Conservation (phyloP, 2,113 vertebrate genomes). For the Illadopsis cleaveri region DNA sequence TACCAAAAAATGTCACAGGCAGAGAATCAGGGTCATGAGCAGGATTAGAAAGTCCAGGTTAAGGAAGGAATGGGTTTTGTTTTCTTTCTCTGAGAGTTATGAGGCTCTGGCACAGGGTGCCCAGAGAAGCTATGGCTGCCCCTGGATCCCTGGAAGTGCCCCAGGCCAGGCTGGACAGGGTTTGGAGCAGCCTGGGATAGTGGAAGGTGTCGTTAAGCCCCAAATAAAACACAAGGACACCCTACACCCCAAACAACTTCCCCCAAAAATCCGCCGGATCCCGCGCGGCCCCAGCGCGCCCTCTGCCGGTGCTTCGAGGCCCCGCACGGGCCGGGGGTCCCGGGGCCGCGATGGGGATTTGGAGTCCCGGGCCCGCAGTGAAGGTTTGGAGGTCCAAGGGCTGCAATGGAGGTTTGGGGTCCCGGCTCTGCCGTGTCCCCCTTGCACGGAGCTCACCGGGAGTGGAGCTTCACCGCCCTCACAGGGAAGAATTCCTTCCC, state of each 20-base stretch:
- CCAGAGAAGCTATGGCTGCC: not conserved
- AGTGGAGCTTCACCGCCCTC: too few species aligned
- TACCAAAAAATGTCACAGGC: not conserved
- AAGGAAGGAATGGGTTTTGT: not conserved
- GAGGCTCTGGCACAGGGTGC: rapidly evolving
- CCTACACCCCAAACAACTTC: not conserved
- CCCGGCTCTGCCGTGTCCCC: rapidly evolving
- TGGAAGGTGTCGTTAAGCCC: not conserved
- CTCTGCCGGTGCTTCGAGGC: not conserved
- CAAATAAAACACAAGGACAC: too few species aligned
- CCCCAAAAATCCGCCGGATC: not conserved
- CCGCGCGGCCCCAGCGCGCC: not conserved
- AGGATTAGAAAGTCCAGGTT: not conserved
- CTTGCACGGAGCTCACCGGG: rapidly evolving
- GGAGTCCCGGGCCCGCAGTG: too few species aligned
- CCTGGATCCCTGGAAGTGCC: not conserved
- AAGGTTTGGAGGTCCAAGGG: not conserved
- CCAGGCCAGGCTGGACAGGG: rapidly evolving
- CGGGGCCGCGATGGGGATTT: not conserved
- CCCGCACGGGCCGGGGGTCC: not conserved
- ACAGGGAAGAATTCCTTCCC: not conserved
- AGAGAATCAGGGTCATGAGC: not conserved
- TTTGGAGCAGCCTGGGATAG: not conserved
- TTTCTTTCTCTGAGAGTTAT: not conserved
- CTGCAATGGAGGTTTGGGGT: not conserved